Evolutionary conservation across 2,797 vertebrate genomes (phyloP).

Genomic region (Atherinosoma microstoma): DNA sequence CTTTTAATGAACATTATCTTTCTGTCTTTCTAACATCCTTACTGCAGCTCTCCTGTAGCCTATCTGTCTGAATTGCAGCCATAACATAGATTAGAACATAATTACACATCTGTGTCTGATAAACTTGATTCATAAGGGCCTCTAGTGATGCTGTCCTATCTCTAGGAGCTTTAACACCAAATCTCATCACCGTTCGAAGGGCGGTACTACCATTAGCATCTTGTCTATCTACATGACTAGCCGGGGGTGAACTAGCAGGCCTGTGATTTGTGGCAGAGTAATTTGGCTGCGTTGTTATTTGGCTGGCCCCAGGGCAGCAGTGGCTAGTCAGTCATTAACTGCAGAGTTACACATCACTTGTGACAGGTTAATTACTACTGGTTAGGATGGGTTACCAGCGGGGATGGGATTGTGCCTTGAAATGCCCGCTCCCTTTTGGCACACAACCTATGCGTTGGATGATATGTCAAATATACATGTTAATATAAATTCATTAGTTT

Average conservation of each 20-base stretch:
- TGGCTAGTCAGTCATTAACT: conserved; percentile 75
- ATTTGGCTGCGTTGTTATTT: conserved; percentile 69
- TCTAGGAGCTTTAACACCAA: conserved; percentile 61
- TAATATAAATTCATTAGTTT: not conserved
- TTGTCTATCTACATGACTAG: conserved; percentile 71
- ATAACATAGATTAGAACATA: conserved; percentile 66
- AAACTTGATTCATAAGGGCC: conserved; percentile 70
- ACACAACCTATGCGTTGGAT: conserved; percentile 31
- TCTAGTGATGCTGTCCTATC: conserved; percentile 54
- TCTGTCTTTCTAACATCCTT: conserved; percentile 1
- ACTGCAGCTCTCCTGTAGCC: conserved; percentile 17
- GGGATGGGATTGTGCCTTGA: conserved; percentile 13
- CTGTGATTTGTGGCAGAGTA: conserved; percentile 72
- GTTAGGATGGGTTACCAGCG: conserved; percentile 69
- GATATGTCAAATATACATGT: conserved; percentile 27
- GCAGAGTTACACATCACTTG: conserved; percentile 50
- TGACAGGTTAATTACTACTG: conserved; percentile 78
- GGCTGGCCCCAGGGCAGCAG: conserved; percentile 66
- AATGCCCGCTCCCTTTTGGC: conserved; percentile 23
- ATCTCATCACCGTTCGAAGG: conserved; percentile 61
- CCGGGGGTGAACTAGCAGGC: conserved; percentile 60
- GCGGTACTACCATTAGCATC: conserved; percentile 60
- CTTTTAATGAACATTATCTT: conserved; percentile 22
- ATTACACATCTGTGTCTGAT: conserved; percentile 74
- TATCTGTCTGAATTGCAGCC: conserved; percentile 58